Percentiles rank a stretch among this genome's conserved stretches.
phyloP scores from a whole-genome alignment of 2,113 vertebrate genomes.

The Mirounga angustirostris region DNA sequence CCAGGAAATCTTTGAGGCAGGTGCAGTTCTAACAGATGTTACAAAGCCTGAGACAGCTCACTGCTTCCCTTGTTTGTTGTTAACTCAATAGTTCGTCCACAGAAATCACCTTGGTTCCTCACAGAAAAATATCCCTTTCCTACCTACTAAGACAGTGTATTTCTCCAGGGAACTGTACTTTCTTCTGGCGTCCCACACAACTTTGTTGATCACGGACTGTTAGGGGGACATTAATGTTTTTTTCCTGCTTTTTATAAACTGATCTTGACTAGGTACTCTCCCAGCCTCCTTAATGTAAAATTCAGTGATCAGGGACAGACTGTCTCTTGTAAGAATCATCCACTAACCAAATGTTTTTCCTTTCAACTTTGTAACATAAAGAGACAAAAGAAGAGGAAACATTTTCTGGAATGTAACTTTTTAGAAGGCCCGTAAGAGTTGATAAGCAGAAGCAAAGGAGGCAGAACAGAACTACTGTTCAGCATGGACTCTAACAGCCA shows the following conservation, averaged over 20 bases:
- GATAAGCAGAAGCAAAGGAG: not conserved
- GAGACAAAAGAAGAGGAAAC: not conserved
- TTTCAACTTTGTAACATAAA: slow-evolving; percentile 40
- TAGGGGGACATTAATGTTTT: not conserved
- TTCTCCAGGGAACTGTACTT: not conserved
- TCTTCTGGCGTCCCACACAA: not conserved
- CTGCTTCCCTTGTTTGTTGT: slow-evolving; percentile 70
- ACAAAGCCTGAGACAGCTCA: slow-evolving; percentile 1
- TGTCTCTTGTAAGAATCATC: slow-evolving; percentile 15
- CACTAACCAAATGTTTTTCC: slow-evolving; percentile 60
- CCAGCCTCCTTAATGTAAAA: not conserved
- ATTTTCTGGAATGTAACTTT: slow-evolving; percentile 52
- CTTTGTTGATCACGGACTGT: not conserved
- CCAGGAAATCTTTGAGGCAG: slow-evolving; percentile 72
- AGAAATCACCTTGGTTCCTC: not conserved
- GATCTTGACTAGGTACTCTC: not conserved
- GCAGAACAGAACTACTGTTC: not conserved
- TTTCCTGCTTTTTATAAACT: not conserved
- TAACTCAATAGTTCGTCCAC: not conserved
- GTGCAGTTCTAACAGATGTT: slow-evolving; percentile 66
- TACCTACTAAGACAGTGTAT: not conserved
- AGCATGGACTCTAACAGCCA: not conserved
- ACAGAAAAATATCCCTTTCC: not conserved
- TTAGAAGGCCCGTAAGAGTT: not conserved
- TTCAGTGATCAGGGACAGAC: slow-evolving; percentile 33